Base-by-base conservation (phyloP, 2,888 invertebrate genomes). In the Allophyes oxyacanthae region DNA sequence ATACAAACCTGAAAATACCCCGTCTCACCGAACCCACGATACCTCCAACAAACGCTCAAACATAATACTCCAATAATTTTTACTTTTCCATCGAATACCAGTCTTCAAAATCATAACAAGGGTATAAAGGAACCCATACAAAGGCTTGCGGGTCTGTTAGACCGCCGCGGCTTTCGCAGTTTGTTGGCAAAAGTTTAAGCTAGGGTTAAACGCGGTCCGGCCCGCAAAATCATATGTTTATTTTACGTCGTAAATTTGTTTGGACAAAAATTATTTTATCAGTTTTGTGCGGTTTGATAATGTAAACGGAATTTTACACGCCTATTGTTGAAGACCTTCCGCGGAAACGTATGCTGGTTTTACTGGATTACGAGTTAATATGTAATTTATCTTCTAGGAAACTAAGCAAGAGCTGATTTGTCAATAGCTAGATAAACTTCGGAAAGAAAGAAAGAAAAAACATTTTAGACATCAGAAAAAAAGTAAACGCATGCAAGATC, bases 141-240 rank as follows among this genome's bases (percentile, higher is more conserved):
- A 89, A 87, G 84, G 84, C 82, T 87, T 76, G 87, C 40, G 89
- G 86, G 78, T 77, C 77, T 66, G 50, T 56, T 76, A 72, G 81
- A 28, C 28, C 83, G 78, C 83, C 73, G 68, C 78, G 72, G 82
- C 84, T 85, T 84, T 84, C 54, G 57, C 77, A 79, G 82, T 84
- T 84, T 82, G 86, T 83, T 82, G 73, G 63, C 68, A 75, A 77
- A 88, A 88, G 81, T 88, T 88, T 84, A 77, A 75, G 73, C 68
- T 64, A 73, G 64, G 75, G 85, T 84, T 84, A 84, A 82, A 80
- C 75, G 71, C 77, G 79, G 71, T 56, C 75, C 69, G 66, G 63
- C 60, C 79, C 81, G 78, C 81, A 78, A 84, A 81, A 83, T 84
- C 84, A 79, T 85, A 82, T 81, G 81, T 83, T 82, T 83, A 82